Conservation (phyloP, 2,888 invertebrate genomes). For the Tanypteryx hageni region DNA sequence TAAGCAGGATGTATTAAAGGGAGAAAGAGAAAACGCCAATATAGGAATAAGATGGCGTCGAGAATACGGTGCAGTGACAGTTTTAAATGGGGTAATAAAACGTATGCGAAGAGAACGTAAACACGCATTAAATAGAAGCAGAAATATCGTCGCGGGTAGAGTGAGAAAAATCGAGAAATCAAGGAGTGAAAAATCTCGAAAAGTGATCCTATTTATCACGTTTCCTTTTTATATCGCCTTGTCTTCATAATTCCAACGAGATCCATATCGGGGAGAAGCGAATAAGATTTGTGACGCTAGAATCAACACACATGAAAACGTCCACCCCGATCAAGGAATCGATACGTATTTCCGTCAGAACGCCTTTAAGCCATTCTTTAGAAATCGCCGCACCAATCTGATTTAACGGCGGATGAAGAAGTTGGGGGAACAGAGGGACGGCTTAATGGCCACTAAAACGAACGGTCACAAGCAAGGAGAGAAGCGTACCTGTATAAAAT, state of each 20-base stretch:
- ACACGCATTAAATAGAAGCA: slow-evolving; percentile 17
- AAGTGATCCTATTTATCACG: slow-evolving; percentile 27
- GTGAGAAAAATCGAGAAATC: slow-evolving; percentile 4
- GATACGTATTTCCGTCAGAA: background rate
- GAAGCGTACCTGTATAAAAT: too few species aligned
- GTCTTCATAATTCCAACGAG: slow-evolving; percentile 36
- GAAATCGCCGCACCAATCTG: background rate
- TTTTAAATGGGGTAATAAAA: slow-evolving; percentile 50
- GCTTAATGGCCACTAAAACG: slow-evolving; percentile 10
- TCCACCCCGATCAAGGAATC: background rate
- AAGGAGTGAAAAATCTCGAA: slow-evolving; percentile 27
- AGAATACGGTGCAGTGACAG: slow-evolving; percentile 5
- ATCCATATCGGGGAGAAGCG: slow-evolving; percentile 18
- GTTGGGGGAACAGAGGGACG: background rate
- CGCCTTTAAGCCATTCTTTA: background rate
- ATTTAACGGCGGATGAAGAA: background rate
- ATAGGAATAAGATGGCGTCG: background rate
- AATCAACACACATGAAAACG: slow-evolving; percentile 6
- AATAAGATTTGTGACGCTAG: background rate
- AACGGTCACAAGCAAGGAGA: too few species aligned
- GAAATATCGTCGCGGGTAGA: slow-evolving; percentile 14
- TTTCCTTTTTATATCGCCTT: slow-evolving; percentile 13
- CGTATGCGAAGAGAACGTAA: slow-evolving; percentile 44
- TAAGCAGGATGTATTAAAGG: background rate
- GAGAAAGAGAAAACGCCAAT: background rate